phyloP scores from a whole-genome alignment of 2,113 vertebrate genomes.

The Siniperca chuatsi region DNA sequence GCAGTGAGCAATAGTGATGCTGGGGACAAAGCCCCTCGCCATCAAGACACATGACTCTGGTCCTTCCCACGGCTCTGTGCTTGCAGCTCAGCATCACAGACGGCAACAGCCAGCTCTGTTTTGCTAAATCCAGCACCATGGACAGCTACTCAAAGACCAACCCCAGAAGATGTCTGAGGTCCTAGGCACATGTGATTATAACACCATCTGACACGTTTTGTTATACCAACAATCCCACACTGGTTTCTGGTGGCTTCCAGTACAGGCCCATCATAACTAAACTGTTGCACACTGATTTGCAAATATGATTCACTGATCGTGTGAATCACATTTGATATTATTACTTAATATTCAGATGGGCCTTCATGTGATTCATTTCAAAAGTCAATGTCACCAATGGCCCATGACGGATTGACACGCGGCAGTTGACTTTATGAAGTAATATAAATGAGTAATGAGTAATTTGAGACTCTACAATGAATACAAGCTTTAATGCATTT shows the following conservation, averaged over 20 bases:
- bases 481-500: neutral
- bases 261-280: neutral
- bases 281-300: neutral
- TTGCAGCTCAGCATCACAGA: neutral
- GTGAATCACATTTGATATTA: neutral
- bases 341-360: neutral
- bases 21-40: neutral
- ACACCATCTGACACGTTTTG: no score
- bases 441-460: slow-evolving; percentile 14
- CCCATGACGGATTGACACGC: neutral
- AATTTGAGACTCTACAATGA: neutral
- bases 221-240: neutral
- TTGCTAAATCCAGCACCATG: slow-evolving; percentile 6
- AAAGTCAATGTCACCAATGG: slow-evolving; percentile 11
- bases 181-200: neutral
- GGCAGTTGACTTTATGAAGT: slow-evolving; percentile 13
- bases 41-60: no score
- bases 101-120: neutral
- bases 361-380: neutral
- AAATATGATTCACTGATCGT: neutral
- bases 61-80: neutral
- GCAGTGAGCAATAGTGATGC: neutral
- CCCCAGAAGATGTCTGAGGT: neutral
- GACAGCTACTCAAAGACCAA: slow-evolving; percentile 7
- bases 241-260: neutral